A percentile compares a stretch with the other conserved stretches of the same genome.
These are phyloP conservation scores for Megalurothrips usitatus DNA, from an alignment of 2,888 invertebrate species.

Conservation along the genomic window DNA sequence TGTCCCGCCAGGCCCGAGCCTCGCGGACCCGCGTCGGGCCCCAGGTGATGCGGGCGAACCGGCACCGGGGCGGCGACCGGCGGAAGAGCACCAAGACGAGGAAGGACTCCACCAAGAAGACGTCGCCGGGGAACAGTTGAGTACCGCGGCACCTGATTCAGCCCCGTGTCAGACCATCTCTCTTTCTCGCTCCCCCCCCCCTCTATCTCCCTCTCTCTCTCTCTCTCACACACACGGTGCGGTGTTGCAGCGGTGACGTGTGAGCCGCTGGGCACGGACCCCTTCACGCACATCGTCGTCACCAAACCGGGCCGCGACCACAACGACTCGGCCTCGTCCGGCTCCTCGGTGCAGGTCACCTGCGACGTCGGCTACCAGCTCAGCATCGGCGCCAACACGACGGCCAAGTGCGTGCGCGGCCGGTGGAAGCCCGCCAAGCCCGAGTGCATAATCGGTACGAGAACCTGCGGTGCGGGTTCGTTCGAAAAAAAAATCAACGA, in stretches of 20 bases:
- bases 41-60: slow-evolving; percentile 15
- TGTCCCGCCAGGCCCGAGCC: neutral
- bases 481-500: too few relatives aligned
- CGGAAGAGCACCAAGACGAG: slow-evolving; percentile 32
- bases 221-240: too few relatives aligned
- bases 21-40: slow-evolving; percentile 11
- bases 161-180: neutral
- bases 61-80: slow-evolving; percentile 12
- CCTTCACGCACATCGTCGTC: slow-evolving; percentile 64
- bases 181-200: neutral
- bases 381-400: slow-evolving; percentile 67
- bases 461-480: too few relatives aligned
- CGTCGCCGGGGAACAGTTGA: slow-evolving; percentile 1
- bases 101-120: slow-evolving; percentile 30
- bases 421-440: slow-evolving; percentile 81
- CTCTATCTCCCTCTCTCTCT: too few relatives aligned
- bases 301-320: slow-evolving; percentile 66
- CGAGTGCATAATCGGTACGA: slow-evolving; percentile 71
- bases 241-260: slow-evolving; percentile 52
- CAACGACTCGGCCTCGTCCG: slow-evolving; percentile 68
- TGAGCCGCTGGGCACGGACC: slow-evolving; percentile 60
- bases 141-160: neutral
- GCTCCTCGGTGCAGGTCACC: slow-evolving; percentile 68
- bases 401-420: slow-evolving; percentile 76
- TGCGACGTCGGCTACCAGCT: slow-evolving; percentile 74